Base-by-base conservation (phyloP, 2,113 vertebrate genomes). In the Solenodon paradoxus region DNA sequence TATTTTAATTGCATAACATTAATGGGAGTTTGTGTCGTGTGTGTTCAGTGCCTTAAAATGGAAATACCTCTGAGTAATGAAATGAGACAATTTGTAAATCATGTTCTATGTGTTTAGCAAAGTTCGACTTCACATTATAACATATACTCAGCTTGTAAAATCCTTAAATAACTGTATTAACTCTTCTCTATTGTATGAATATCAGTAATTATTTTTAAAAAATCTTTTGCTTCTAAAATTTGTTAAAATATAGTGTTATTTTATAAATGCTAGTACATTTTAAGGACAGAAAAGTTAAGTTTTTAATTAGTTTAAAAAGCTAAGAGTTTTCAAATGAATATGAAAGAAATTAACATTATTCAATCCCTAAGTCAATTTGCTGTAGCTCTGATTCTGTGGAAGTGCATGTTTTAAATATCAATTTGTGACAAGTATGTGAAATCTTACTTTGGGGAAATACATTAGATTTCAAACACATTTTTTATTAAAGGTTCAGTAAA, bases 101-200 rank as follows among this genome's bases (percentile, higher is more conserved):
- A 16, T 74, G 30, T 83, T 95, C 57, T 96, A 49, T 95, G 95
- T 95, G 95, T 59, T 97, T 98, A 98, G 98, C 96, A 97, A 92
- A 78, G 71, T 91, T 96, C 97, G 87, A 92, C 96, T 98, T 98
- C 94, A 98, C 88, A 95, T 94, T 95, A 93, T 95, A 98, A 92
- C 97, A 28, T 71, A 97, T 97, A 97, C 71, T 98, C 96, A 98
- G 96, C 74, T 74, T 96, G 95, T 95, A 95, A 98, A 98, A 97
- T 97, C 96, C 93, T 97, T 98, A 98, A 98, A 97, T 98, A 98
- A 96, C 92, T 88, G 94, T 96, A 98, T 98, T 96, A 98, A 97
- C 85, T 94, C 93, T 96, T 92, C 95, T 98, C 85, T 97, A 98
- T 95, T 97, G 72, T 97, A 91, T 94, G 78, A 93, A 97, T 97